These are phyloP conservation scores for Lasioglossum morio DNA, from an alignment of 2,888 invertebrate species.

Conservation along the genomic window DNA sequence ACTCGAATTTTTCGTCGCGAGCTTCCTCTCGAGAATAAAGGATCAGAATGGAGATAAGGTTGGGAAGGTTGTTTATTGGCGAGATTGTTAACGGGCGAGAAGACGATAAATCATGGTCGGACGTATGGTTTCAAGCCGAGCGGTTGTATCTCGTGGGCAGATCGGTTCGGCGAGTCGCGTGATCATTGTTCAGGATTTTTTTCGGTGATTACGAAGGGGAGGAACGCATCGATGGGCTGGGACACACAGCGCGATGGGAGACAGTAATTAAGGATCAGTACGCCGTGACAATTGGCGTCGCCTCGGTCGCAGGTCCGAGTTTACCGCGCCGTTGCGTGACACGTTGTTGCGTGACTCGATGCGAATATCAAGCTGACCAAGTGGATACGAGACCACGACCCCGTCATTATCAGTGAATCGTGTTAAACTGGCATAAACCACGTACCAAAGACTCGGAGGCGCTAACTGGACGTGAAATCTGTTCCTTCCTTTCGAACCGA, in stretches of 20 bases:
- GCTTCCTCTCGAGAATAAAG: neutral
- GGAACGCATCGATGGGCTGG: constrained; percentile 13
- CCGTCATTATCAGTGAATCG: constrained; percentile 77
- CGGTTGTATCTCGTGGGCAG: constrained; percentile 46
- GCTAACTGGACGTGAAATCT: constrained; percentile 67
- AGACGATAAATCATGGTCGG: constrained; percentile 1
- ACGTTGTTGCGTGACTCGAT: constrained; percentile 71
- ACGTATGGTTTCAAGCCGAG: constrained; percentile 10
- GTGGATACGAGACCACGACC: constrained; percentile 76
- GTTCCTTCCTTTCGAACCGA: constrained; percentile 36
- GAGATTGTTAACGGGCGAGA: neutral
- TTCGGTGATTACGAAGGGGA: constrained; percentile 38
- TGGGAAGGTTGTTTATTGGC: neutral
- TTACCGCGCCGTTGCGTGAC: constrained; percentile 48
- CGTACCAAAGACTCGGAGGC: constrained; percentile 56
- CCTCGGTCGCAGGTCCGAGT: constrained; percentile 18
- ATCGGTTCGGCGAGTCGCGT: constrained; percentile 56
- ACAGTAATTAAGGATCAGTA: constrained; percentile 67
- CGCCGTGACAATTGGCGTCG: constrained; percentile 64
- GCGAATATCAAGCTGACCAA: constrained; percentile 73
- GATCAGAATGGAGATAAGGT: neutral
- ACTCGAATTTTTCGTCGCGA: neutral
- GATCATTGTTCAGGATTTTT: constrained; percentile 42
- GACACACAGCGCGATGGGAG: constrained; percentile 39
- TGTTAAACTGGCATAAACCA: constrained; percentile 75